Evolutionary conservation across 2,888 invertebrate species (phyloP).

Genomic region (Dimorphilus gyrociliatus): DNA sequence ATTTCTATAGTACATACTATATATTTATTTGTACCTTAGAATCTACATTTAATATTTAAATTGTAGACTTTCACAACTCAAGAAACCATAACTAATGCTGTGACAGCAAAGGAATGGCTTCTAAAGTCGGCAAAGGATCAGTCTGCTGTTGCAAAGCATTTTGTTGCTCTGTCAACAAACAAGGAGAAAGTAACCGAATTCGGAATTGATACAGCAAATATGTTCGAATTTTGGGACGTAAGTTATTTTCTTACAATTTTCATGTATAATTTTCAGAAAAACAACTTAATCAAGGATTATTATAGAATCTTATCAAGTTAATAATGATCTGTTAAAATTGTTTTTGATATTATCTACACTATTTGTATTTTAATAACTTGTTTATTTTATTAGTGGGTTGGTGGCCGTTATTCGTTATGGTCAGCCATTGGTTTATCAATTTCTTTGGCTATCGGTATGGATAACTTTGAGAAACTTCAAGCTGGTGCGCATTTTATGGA

Average conservation of each 20-base stretch:
- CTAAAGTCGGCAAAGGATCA: conserved; percentile 59
- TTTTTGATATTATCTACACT: no score
- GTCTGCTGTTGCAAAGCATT: conserved; percentile 74
- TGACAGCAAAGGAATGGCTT: conserved; percentile 92
- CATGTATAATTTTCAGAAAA: not conserved
- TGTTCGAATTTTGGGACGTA: conserved; percentile 98
- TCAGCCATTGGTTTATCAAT: conserved; percentile 97
- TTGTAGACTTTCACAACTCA: conserved; percentile 77
- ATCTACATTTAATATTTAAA: conserved; percentile 3
- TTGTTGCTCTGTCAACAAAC: conserved; percentile 94
- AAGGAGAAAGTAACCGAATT: conserved; percentile 80
- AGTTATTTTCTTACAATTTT: conserved; percentile 20
- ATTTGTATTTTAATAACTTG: not conserved
- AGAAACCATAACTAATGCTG: conserved; percentile 97
- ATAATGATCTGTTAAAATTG: no score
- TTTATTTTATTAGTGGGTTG: conserved; percentile 58
- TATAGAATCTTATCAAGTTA: conserved; percentile 2
- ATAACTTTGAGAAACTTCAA: conserved; percentile 77
- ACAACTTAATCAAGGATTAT: conserved; percentile 1
- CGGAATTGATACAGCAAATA: conserved; percentile 88
- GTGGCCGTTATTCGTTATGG: conserved; percentile 92
- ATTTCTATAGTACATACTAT: not conserved
- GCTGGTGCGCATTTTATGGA: conserved; percentile 86
- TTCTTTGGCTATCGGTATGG: conserved; percentile 75
- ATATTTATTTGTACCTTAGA: not conserved